Evolutionary conservation across 1,140 invertebrate genomes (phyloP), one percentile per base, ranked within the genome.

Genomic region (Platyscapa corneri): DNA sequence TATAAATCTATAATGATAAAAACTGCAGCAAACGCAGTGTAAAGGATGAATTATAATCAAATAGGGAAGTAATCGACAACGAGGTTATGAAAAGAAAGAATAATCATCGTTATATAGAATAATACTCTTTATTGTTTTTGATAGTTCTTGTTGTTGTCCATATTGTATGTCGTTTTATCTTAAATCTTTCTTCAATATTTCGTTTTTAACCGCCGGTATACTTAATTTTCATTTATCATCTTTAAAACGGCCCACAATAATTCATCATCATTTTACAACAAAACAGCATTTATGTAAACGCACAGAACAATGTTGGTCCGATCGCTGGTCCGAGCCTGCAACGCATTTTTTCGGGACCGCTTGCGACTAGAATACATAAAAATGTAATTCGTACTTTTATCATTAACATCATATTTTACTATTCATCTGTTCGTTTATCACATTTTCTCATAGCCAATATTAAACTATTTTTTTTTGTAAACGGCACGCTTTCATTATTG

Each of bases 71-170:
- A 20, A n/a, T 39, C 1, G 39, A 27, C 32, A 12, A 46, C 64
- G 49, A 32, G 23, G 32, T 10, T n/a, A 20, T 84, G 34, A 84
- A 53, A 84, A 82, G 86, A 85, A 88, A 77, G 81, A 89, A 89
- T 64, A 89, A 87, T 86, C 88, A 87, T 87, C 89, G 77, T 91
- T 92, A 91, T 93, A 93, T 93, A 93, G 92, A 93, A 93, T 93
- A 93, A 93, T 93, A 93, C 91, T 93, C 92, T 93, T 93, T 93
- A 93, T 93, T 93, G 90, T 93, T 93, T 93, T 92, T 91, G 89
- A 92, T 92, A 91, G 90, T 92, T 92, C 87, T 90, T 90, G 86
- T 89, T 90, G 88, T 92, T 92, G 89, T 92, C 90, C 91, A 91
- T 92, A 92, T 92, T 91, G 89, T 91, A 90, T 90, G 89, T 89